These are phyloP conservation scores for Agrilus cyanescens DNA, from an alignment of 2,888 invertebrate genomes.

Conservation along the genomic window DNA sequence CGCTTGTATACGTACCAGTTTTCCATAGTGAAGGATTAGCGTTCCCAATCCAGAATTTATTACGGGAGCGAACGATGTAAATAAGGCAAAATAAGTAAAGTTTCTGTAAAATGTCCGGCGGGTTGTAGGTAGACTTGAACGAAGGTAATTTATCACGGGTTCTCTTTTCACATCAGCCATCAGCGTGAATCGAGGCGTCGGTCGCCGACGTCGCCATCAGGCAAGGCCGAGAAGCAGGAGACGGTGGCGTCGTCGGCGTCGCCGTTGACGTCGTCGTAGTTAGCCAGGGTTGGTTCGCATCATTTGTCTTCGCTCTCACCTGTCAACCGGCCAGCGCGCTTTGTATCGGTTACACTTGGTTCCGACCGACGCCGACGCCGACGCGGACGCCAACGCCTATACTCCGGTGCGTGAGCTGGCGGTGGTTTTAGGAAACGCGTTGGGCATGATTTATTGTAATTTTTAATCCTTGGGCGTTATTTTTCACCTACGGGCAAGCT, in stretches of 20 bases:
- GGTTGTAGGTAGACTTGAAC: constrained; percentile 28
- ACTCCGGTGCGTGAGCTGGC: not conserved
- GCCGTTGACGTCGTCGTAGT: too few relatives aligned
- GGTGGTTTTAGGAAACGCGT: constrained; percentile 19
- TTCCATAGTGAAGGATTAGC: too few relatives aligned
- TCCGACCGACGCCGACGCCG: too few relatives aligned
- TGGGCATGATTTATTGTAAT: constrained; percentile 29
- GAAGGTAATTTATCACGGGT: constrained; percentile 31
- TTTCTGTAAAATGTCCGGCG: too few relatives aligned
- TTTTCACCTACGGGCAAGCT: constrained; percentile 20
- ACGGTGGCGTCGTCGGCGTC: too few relatives aligned
- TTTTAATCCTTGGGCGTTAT: constrained; percentile 29
- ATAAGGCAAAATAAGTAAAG: too few relatives aligned
- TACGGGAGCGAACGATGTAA: too few relatives aligned
- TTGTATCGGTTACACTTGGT: constrained; percentile 32
- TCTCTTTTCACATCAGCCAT: constrained; percentile 27
- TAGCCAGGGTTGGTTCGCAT: constrained; percentile 12
- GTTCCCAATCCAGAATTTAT: too few relatives aligned
- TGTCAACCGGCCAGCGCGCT: constrained; percentile 30
- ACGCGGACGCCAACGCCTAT: too few relatives aligned
- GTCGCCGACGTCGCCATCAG: too few relatives aligned
- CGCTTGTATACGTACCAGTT: too few relatives aligned
- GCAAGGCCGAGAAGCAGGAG: too few relatives aligned
- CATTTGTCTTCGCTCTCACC: constrained; percentile 33
- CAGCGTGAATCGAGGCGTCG: constrained; percentile 16